Evolutionary conservation across 2,113 vertebrate genomes (phyloP), one percentile per base, ranked within the genome.

Genomic region (Ornithorhynchus anatinus): DNA sequence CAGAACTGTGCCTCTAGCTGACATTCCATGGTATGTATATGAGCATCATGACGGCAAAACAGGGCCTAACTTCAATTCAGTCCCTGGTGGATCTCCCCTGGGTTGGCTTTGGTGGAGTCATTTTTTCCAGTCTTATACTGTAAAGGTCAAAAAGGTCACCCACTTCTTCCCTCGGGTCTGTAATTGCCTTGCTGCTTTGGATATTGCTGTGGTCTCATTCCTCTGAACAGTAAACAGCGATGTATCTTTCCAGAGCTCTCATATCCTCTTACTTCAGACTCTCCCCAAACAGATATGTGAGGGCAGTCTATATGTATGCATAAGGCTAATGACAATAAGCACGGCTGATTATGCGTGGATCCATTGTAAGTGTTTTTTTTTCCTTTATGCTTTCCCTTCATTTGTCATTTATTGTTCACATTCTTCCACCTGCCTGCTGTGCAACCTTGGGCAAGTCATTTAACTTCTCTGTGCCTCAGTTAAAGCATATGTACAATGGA

Each of bases 171-270:
- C 66, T 48, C 13, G 78, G 45, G 43, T 51, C 44, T 42, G 62
- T 74, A 65, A 81, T 59, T 59, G 51, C 54, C 23, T 39, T 47
- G 69, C 40, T 42, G 51, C 32, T 79, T 72, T 29, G 38, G 40
- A 51, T 59, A 69, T 69, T 66, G 72, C 51, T 59, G 61, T 44
- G 12, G 31, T 15, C 53, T 61, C 43, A 38, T 48, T 50, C 40
- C 36, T 17, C 37, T 38, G n/a, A 60, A 80, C 32, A 69, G 16
- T 72, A 75, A 84, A 64, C 75, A 79, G 43, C 42, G 23, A 57
- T 60, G 27, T 62, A 25, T 59, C 57, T 17, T 71, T 69, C 54
- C 6, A 45, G 48, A 63, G 48, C 65, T 53, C 72, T 59, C 69
- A 80, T 40, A 82, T 69, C 66, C 53, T 70, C 62, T 42, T 22